phyloP scores from a whole-genome alignment of 2,113 vertebrate genomes.

The Australoheros scitulus region DNA sequence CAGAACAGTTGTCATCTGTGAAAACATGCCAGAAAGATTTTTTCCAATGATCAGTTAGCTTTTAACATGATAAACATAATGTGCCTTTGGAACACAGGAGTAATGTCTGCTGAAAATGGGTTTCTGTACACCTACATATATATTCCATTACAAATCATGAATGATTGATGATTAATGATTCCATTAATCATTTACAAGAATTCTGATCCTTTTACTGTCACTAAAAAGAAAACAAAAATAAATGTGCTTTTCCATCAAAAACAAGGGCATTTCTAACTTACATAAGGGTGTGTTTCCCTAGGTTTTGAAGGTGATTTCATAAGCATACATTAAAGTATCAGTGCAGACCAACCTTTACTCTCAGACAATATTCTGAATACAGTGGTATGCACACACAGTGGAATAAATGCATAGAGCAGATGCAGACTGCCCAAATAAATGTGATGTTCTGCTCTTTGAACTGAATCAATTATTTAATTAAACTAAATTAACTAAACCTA shows the following conservation, averaged over 20 bases:
- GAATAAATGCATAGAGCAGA: neutral
- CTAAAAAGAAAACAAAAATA: neutral
- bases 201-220: neutral
- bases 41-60: neutral
- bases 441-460: neutral
- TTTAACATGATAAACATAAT: neutral
- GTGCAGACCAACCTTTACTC: neutral
- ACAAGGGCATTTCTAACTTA: rapidly evolving
- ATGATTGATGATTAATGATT: neutral
- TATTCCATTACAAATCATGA: neutral
- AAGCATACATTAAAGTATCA: neutral
- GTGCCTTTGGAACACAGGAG: neutral
- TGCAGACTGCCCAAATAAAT: neutral
- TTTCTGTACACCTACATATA: neutral
- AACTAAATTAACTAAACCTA: neutral
- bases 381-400: neutral
- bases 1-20: neutral
- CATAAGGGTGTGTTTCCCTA: neutral
- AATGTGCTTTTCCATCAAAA: neutral
- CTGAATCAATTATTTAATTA: neutral
- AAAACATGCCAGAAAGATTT: neutral
- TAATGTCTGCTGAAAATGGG: neutral
- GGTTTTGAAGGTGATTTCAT: neutral
- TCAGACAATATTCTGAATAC: neutral
- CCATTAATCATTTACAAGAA: neutral